These are phyloP conservation scores for Zaprionus inermis DNA, from an alignment of 1,140 invertebrate species.

Conservation along the genomic window DNA sequence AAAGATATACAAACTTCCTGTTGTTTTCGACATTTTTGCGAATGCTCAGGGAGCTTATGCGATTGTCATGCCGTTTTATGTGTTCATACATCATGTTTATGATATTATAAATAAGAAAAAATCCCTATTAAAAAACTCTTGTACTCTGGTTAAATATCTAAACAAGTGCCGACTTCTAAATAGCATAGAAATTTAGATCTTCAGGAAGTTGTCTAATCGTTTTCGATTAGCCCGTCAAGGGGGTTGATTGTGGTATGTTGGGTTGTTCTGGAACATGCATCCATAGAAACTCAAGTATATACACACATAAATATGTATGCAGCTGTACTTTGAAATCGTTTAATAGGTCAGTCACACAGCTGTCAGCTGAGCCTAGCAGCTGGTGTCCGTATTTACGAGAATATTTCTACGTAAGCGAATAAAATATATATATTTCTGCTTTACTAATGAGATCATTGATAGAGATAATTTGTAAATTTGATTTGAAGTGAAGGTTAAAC, in stretches of 20 bases:
- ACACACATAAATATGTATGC: not conserved
- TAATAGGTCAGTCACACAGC: constrained; percentile 31
- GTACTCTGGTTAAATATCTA: not conserved
- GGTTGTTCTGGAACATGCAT: constrained; percentile 6
- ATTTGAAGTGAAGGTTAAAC: constrained; percentile 1
- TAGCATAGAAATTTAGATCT: not conserved
- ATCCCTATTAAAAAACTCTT: not conserved
- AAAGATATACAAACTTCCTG: not conserved
- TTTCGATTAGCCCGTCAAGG: not conserved
- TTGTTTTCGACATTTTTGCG: not conserved
- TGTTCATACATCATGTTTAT: too few species aligned
- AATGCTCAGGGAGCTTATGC: not conserved
- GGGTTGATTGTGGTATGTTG: not conserved
- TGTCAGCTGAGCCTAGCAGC: constrained; percentile 6
- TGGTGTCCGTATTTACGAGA: constrained; percentile 9
- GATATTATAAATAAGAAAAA: not conserved
- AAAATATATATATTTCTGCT: not conserved
- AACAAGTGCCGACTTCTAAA: not conserved
- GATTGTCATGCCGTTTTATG: too few species aligned
- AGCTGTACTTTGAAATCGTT: constrained; percentile 32
- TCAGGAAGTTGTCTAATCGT: not conserved
- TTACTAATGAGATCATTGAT: not conserved
- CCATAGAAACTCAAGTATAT: not conserved
- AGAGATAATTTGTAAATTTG: not conserved
- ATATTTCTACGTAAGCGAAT: constrained; percentile 1